Base-by-base conservation (phyloP, 1,140 invertebrate genomes). In the Limonius californicus region DNA sequence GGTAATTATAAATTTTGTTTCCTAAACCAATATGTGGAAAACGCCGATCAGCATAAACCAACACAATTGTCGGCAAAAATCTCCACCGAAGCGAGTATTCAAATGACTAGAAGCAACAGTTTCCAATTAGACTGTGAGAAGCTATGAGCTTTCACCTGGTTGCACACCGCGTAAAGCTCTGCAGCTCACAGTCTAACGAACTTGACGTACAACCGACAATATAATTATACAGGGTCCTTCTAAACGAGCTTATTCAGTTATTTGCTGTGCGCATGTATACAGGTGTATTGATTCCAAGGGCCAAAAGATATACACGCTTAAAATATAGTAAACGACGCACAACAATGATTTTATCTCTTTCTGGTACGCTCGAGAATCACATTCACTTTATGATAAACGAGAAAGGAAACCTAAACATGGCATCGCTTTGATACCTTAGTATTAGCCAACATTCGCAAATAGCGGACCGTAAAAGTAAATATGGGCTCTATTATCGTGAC, bases 191-290 rank as follows among this genome's bases (percentile, higher is more conserved):
- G 45, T 50, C 45, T 50, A 50, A 50, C 3, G 2, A 2, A 39
- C n/a, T 12, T n/a, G 16, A 50, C 16, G 20, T 50, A 50, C 20
- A 18, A 50, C 16, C 14, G 45, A 19, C 45, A 18, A 50, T 50
- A 50, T n/a, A 50, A 50, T 50, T 50, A 50, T 50, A 50, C 45
- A 50, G 45, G 45, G 45, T 50, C 45, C 2, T 50, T 21, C 4
- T 50, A 50, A 50, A 21, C 45, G 16, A 50, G 20, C 16, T 50
- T 50, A 50, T 50, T 50, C 20, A 50, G 45, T 50, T 19, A 50
- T 19, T 50, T 50, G 45, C 45, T 50, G 45, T 50, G 45, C 45
- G 45, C 45, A 50, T 50, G 45, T 50, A 50, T 50, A 50, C 45
- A 50, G 45, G 45, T 50, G 45, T 50, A 50, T 50, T 50, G 45